phyloP scores from a whole-genome alignment of 2,797 vertebrate species.

The Ctenopoma multispine region DNA sequence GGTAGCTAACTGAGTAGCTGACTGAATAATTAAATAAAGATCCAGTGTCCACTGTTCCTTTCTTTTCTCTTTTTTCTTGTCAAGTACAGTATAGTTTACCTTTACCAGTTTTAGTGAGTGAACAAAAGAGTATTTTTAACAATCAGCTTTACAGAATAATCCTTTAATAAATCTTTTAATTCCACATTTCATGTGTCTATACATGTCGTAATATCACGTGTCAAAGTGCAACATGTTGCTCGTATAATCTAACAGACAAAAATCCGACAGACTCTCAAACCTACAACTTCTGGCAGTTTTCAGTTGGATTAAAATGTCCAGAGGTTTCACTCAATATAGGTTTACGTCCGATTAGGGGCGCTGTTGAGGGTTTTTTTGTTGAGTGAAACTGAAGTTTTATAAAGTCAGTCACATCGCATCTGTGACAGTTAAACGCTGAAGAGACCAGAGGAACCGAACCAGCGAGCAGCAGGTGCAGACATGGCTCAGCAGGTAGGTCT shows the following conservation, averaged over 20 bases:
- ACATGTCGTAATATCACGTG: conserved; percentile 9
- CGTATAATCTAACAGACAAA: background rate
- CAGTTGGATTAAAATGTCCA: background rate
- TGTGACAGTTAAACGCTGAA: conserved; percentile 8
- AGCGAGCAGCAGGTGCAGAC: conserved; percentile 11
- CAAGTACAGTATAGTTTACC: background rate
- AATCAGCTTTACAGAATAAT: conserved; percentile 30
- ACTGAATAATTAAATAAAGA: no score
- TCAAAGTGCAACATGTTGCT: conserved; percentile 4
- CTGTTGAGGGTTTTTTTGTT: conserved; percentile 34
- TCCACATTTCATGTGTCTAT: conserved; percentile 25
- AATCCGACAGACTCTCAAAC: background rate
- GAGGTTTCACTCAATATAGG: background rate
- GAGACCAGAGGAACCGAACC: conserved; percentile 14
- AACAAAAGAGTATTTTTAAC: conserved; percentile 39
- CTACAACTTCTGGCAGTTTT: no score
- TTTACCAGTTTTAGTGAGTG: background rate
- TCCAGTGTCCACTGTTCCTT: no score
- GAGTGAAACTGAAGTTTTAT: background rate
- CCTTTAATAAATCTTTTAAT: conserved; percentile 45
- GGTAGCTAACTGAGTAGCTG: no score
- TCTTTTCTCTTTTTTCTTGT: no score
- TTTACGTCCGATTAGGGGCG: conserved; percentile 35
- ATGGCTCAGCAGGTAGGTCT: conserved; percentile 71
- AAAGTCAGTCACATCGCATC: background rate